Conservation (phyloP, 1,140 invertebrate species). For the Brachionus manjavacas region DNA sequence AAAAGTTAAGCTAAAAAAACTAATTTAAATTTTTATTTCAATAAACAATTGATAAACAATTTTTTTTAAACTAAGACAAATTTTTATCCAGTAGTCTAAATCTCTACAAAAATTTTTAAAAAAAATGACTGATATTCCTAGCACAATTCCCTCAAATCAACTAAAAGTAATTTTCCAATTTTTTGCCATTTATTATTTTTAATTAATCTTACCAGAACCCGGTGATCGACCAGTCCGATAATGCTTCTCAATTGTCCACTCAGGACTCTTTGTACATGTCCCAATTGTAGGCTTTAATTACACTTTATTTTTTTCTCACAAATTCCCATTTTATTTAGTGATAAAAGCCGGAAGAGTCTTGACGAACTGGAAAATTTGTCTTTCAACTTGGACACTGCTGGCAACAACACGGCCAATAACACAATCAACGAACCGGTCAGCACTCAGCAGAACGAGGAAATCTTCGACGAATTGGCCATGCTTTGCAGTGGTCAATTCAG, state of each 20-base stretch:
- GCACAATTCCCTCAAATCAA: constrained; percentile 16
- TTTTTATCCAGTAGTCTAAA: not conserved
- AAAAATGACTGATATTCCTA: constrained; percentile 8
- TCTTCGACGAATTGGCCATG: constrained; percentile 35
- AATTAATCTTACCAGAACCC: not conserved
- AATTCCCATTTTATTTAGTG: not conserved
- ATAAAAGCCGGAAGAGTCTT: not conserved
- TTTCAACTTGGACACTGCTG: not conserved
- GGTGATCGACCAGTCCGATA: not conserved
- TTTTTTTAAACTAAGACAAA: not conserved
- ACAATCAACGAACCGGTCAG: constrained; percentile 2
- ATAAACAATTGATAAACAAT: not conserved
- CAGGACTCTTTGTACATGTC: constrained; percentile 7
- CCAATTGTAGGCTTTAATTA: not conserved
- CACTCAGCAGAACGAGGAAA: constrained; percentile 16
- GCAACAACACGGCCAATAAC: constrained; percentile 13
- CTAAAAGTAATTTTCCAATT: not conserved
- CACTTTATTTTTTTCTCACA: not conserved
- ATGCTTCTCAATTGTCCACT: not conserved
- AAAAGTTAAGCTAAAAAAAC: too few species aligned
- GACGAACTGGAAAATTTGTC: constrained; percentile 23
- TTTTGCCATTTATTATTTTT: not conserved
- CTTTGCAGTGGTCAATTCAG: constrained; percentile 37
- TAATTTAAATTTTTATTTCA: not conserved
- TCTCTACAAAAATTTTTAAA: not conserved